These are phyloP conservation scores for Mus pahari DNA, from an alignment of 2,113 vertebrate species.

Conservation along the genomic window DNA sequence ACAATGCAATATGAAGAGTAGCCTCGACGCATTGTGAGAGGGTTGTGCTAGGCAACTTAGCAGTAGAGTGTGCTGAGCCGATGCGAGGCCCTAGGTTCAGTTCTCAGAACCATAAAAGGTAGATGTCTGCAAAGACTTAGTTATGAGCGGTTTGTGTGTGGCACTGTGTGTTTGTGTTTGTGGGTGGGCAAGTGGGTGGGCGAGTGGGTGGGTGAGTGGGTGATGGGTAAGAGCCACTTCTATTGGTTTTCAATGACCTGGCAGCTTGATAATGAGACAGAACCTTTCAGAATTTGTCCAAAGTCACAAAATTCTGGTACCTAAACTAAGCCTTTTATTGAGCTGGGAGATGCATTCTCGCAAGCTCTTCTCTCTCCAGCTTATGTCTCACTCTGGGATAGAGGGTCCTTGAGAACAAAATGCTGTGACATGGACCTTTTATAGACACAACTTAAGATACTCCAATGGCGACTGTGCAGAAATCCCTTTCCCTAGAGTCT, in stretches of 20 bases:
- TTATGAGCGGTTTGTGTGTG: neutral
- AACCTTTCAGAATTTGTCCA: neutral
- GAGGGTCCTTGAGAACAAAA: neutral
- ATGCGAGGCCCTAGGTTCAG: neutral
- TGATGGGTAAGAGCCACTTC: neutral
- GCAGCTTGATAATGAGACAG: neutral
- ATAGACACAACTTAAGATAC: neutral
- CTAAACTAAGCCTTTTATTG: neutral
- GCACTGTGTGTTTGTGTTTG: too few relatives aligned
- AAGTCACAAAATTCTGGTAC: neutral
- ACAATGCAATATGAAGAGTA: too few relatives aligned
- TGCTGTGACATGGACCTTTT: neutral
- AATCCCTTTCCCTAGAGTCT: neutral
- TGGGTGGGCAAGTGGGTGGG: too few relatives aligned
- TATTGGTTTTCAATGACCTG: neutral
- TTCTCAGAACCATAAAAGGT: neutral
- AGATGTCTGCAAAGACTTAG: neutral
- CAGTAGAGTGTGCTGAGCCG: too few relatives aligned
- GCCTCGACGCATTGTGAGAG: neutral
- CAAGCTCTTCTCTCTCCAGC: neutral
- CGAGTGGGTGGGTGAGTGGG: too few relatives aligned
- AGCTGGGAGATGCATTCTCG: neutral
- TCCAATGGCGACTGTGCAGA: neutral
- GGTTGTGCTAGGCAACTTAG: neutral
- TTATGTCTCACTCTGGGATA: neutral